These are phyloP conservation scores for Cepphus grylle DNA, from an alignment of 2,113 vertebrate species.

Conservation along the genomic window DNA sequence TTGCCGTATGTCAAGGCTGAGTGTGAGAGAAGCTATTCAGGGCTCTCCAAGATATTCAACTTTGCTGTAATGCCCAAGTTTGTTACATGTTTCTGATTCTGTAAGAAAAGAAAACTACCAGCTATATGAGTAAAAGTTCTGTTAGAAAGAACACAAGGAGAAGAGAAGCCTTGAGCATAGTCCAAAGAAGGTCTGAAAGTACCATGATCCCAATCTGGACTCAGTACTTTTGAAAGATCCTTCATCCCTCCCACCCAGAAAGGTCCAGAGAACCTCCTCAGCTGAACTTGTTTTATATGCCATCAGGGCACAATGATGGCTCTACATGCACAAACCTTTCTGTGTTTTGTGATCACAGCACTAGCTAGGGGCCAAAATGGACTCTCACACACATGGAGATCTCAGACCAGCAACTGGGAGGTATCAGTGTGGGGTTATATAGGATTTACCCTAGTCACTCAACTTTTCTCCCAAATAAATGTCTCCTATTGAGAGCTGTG, in stretches of 20 bases:
- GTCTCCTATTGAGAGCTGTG: accelerated
- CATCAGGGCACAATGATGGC: background rate
- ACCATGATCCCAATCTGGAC: background rate
- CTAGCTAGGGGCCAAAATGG: background rate
- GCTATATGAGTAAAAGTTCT: background rate
- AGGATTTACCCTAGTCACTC: background rate
- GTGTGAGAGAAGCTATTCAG: background rate
- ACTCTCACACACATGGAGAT: background rate
- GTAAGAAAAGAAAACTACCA: background rate
- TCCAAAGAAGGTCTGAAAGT: background rate
- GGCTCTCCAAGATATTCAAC: background rate
- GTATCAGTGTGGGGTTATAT: background rate
- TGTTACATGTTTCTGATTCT: background rate
- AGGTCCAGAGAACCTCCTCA: background rate
- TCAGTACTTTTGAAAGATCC: background rate
- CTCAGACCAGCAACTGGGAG: background rate
- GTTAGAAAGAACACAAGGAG: background rate
- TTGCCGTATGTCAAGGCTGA: background rate
- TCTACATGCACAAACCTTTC: background rate
- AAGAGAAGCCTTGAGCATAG: background rate
- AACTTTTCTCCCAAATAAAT: background rate
- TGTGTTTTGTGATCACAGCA: background rate
- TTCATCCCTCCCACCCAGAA: background rate
- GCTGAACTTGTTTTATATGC: background rate
- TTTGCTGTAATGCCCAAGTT: background rate